These are phyloP conservation scores for Pollimyrus isidori DNA, from an alignment of 2,113 vertebrate species.

Conservation along the genomic window DNA sequence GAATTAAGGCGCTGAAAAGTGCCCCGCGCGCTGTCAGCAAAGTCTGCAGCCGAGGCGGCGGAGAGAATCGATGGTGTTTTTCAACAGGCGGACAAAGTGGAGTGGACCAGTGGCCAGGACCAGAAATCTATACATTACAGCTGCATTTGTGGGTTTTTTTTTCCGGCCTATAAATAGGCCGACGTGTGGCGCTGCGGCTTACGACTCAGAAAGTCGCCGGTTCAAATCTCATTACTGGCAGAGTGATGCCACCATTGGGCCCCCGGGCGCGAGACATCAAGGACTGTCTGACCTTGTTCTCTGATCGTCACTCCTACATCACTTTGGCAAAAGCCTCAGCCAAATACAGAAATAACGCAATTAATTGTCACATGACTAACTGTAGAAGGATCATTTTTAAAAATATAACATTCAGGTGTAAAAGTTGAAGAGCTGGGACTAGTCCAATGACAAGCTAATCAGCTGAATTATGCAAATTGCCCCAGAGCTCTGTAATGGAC, in stretches of 20 bases:
- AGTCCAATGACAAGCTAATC: not conserved
- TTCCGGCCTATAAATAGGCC: not conserved
- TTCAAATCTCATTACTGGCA: not conserved
- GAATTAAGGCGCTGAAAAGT: not conserved
- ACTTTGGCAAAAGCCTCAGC: not conserved
- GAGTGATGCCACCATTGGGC: not conserved
- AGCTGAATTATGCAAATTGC: not conserved
- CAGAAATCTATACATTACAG: not conserved
- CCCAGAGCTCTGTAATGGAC: not conserved
- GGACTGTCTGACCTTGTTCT: not conserved
- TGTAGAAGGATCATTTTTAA: not conserved
- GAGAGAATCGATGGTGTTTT: not conserved
- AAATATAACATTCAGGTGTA: not conserved
- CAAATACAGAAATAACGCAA: not conserved
- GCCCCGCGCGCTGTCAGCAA: constrained; percentile 4
- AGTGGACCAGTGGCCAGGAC: not conserved
- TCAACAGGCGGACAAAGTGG: not conserved
- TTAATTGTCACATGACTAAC: not conserved
- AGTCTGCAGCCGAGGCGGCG: not conserved
- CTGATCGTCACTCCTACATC: not conserved
- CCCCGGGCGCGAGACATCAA: not conserved
- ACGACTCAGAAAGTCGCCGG: not conserved
- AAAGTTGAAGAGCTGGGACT: not conserved
- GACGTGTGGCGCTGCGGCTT: not conserved
- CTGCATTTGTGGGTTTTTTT: not conserved